Evolutionary conservation across 2,797 vertebrate species (phyloP).

Genomic region (Galagoides demidoff): DNA sequence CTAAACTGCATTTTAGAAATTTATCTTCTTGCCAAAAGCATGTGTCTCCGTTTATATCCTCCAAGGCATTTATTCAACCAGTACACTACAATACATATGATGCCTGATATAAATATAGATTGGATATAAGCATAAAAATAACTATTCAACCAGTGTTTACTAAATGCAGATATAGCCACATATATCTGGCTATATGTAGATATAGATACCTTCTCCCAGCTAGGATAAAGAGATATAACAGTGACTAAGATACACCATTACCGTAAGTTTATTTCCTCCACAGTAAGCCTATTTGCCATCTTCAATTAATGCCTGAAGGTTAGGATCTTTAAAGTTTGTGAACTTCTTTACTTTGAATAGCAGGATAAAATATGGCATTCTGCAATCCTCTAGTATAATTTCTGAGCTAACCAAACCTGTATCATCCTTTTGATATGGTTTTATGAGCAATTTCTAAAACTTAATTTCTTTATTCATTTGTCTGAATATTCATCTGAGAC

Average conservation of each 20-base stretch:
- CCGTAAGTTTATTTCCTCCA: background rate
- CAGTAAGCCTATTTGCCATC: background rate
- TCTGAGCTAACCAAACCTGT: background rate
- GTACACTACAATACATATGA: background rate
- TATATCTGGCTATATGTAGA: background rate
- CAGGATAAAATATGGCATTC: background rate
- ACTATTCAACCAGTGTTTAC: constrained; percentile 9
- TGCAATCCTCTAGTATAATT: background rate
- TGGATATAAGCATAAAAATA: background rate
- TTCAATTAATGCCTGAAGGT: background rate
- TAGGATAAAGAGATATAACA: background rate
- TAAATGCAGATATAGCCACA: background rate
- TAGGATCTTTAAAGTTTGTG: background rate
- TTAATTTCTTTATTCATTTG: constrained; percentile 23
- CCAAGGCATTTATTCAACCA: constrained; percentile 36
- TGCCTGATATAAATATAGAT: background rate
- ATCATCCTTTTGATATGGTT: background rate
- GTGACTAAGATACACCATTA: background rate
- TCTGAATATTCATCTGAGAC: background rate
- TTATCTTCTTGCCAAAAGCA: background rate
- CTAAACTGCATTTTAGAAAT: background rate
- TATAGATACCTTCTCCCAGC: background rate
- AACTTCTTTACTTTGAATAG: background rate
- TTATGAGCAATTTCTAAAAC: background rate
- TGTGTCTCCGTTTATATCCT: background rate